Base-by-base conservation (phyloP, 2,113 vertebrate species). In the Syrmaticus mikado region DNA sequence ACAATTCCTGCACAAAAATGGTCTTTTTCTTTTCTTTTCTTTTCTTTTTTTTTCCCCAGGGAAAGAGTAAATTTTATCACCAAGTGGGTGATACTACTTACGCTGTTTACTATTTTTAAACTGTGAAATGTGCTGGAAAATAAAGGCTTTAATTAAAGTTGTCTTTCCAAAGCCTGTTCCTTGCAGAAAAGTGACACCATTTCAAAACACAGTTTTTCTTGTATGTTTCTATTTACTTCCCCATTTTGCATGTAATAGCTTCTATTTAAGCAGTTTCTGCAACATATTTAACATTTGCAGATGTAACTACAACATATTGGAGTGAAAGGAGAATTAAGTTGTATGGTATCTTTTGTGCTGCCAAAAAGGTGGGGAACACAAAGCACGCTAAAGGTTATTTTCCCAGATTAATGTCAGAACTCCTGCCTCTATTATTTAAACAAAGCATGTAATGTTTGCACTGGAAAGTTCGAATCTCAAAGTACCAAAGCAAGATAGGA, bases 401-500 rank as follows among this genome's bases (percentile, higher is more conserved):
- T 73, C 78, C 28, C 93, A 76, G 43, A 85, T 28, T 93, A 62
- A 94, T 0, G 0, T 70, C 92, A 84, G 74, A 95, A 91, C 10
- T 82, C 28, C 38, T 72, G 40, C 53, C 48, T 80, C 85, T 89
- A 84, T 92, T 96, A 67, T 89, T 92, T 90, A 88, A 96, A 92
- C 64, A 96, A 97, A 95, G 43, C 24, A 92, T 55, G 46, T 45
- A 67, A 48, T 82, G 36, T 78, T 95, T 94, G 70, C 77, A 88
- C 82, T 94, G 90, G 91, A 92, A 80, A 86, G 90, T 90, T 96
- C 53, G 89, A 46, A 93, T 90, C 45, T 80, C 85, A 80, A 93
- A 91, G 71, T 65, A 85, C 28, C 78, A 95, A 78, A 86, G 87
- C 85, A 79, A 58, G 75, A 58, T 2, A 86, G 77, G 70, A 89